Evolutionary conservation across 2,888 invertebrate genomes (phyloP).

Genomic region (Tineola bisselliella): DNA sequence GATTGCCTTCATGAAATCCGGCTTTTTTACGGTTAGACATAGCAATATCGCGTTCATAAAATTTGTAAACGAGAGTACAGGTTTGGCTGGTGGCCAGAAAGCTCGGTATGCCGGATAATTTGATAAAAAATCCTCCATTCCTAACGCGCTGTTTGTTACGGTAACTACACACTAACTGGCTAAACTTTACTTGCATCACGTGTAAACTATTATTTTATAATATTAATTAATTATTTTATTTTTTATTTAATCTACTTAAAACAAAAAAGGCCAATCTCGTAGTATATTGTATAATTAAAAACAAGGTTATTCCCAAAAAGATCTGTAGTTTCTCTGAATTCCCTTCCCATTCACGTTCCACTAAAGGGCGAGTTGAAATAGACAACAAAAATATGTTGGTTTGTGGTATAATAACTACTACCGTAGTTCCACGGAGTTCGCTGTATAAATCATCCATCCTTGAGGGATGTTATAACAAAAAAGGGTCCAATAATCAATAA

Average conservation of each 20-base stretch:
- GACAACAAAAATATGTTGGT: constrained; percentile 25
- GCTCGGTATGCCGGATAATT: constrained; percentile 35
- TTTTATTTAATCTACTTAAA: too few relatives aligned
- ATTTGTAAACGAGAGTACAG: constrained; percentile 21
- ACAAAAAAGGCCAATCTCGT: constrained; percentile 12
- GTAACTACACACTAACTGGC: constrained; percentile 12
- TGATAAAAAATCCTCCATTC: constrained; percentile 42
- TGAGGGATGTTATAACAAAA: constrained; percentile 38
- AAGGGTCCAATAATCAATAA: constrained; percentile 68
- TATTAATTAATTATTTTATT: constrained; percentile 4
- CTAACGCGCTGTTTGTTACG: constrained; percentile 19
- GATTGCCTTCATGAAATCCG: constrained; percentile 2
- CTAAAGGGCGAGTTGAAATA: not conserved
- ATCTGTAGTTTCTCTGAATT: not conserved
- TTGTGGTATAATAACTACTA: constrained; percentile 19
- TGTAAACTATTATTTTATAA: constrained; percentile 14
- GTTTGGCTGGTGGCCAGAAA: constrained; percentile 36
- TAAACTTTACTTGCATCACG: constrained; percentile 18
- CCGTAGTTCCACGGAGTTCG: not conserved
- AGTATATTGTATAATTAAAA: constrained; percentile 13
- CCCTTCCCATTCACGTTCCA: not conserved
- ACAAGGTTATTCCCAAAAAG: not conserved
- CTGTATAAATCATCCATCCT: constrained; percentile 47
- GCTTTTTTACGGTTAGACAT: constrained; percentile 7
- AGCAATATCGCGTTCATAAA: constrained; percentile 9